Evolutionary conservation across 1,140 invertebrate species (phyloP).

Genomic region (Papilio xuthus): DNA sequence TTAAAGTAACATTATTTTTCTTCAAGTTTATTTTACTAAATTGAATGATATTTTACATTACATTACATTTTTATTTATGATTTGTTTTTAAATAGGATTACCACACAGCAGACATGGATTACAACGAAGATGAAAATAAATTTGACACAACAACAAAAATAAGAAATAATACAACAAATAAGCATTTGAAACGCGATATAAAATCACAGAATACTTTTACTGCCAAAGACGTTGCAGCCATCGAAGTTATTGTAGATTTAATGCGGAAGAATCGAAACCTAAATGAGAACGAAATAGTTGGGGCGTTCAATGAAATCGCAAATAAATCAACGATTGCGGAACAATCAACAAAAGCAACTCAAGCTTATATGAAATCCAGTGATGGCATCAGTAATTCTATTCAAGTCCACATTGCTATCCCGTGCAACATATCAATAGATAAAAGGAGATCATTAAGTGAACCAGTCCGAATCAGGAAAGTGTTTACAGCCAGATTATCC

Average conservation of each 20-base stretch:
- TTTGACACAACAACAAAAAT: constrained; percentile 6
- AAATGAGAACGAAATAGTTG: constrained; percentile 39
- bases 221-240: constrained; percentile 59
- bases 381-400: constrained; percentile 49
- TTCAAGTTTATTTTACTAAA: background rate
- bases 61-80: background rate
- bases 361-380: background rate
- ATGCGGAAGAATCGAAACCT: constrained; percentile 46
- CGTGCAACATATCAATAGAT: constrained; percentile 43
- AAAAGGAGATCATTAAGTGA: constrained; percentile 51
- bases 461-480: constrained; percentile 48
- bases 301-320: constrained; percentile 3
- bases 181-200: constrained; percentile 43
- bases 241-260: constrained; percentile 64
- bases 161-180: constrained; percentile 1
- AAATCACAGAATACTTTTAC: constrained; percentile 47
- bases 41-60: too few relatives aligned
- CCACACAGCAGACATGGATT: constrained; percentile 6
- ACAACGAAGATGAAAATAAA: constrained; percentile 22
- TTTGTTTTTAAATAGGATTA: constrained; percentile 26
- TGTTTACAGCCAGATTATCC: constrained; percentile 58
- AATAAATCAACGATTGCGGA: constrained; percentile 1
- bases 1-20: background rate
- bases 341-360: background rate
- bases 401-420: constrained; percentile 61